Evolutionary conservation across 2,888 invertebrate species (phyloP).

Genomic region (Meteorus colon): DNA sequence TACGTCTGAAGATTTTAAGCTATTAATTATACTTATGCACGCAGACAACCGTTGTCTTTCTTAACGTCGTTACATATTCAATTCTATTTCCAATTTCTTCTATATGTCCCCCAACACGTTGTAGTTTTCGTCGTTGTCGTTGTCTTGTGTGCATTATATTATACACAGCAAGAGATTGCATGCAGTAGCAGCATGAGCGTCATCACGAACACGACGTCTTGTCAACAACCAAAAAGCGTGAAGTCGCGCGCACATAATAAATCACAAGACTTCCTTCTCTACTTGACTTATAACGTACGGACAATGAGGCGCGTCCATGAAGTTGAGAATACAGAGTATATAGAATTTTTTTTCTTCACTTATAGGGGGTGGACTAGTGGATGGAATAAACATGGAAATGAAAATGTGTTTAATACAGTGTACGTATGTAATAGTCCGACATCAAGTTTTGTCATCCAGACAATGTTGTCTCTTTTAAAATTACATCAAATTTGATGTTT

Average conservation of each 20-base stretch:
- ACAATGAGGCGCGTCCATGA: conserved; percentile 34
- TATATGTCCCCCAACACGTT: conserved; percentile 17
- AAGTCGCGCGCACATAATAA: conserved; percentile 41
- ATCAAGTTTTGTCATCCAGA: conserved; percentile 28
- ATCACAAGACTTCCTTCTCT: conserved; percentile 32
- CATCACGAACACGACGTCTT: conserved; percentile 40
- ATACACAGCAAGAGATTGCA: background rate
- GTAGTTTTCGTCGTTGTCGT: background rate
- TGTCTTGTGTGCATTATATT: conserved; percentile 12
- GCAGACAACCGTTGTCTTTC: conserved; percentile 24
- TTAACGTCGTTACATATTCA: conserved; percentile 38
- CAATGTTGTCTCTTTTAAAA: background rate
- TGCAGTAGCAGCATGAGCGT: conserved; percentile 26
- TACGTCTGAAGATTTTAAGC: background rate
- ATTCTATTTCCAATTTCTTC: conserved; percentile 45
- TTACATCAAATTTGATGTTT: background rate
- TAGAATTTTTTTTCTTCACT: conserved; percentile 9
- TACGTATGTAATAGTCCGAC: background rate
- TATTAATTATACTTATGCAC: conserved; percentile 43
- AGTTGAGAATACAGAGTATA: background rate
- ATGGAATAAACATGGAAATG: background rate
- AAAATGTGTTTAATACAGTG: background rate
- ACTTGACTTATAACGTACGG: conserved; percentile 23
- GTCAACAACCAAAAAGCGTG: conserved; percentile 38
- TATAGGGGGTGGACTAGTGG: conserved; percentile 26